Evolutionary conservation across 2,113 vertebrate genomes (phyloP), one percentile per base, ranked within the genome.

Genomic region (Corvus cornix): DNA sequence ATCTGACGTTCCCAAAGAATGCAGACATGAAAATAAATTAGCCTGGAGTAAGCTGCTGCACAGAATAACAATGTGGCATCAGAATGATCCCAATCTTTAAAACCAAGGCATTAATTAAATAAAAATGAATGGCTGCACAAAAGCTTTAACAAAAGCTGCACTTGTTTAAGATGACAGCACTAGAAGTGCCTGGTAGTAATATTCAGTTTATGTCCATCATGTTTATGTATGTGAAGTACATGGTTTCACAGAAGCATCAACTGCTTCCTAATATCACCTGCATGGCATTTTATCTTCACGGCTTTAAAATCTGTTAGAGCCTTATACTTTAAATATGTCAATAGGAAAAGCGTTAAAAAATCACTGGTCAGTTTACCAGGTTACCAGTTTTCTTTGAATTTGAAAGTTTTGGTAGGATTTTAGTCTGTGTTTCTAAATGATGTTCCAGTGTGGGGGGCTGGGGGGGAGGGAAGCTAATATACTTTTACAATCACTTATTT

Each of bases 81-180:
- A 79, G 76, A 85, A 84, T 49, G 33, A 92, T 92, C 31, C 68
- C 55, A 39, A 20, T 97, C n/a, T 94, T 88, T 67, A 90, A 88
- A 83, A 59, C 13, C 28, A 49, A 88, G 48, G 18, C 55, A 80
- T 90, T 95, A 96, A 95, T 95, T 97, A 92, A 96, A 90, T 58
- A 90, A 84, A 91, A 95, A 94, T 37, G 59, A 96, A 91, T 90
- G 70, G 28, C 39, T 83, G 87, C 53, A 41, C 39, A 41, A 41
- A 41, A 41, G 39, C 39, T 41, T 90, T 56, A 84, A 52, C 33
- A 69, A 78, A 95, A 96, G 26, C 43, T 77, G 49, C 16, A 78
- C 33, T 91, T 7, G 46, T 67, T 70, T 88, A 76, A 87, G 73
- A 85, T 77, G 41, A 56, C 51, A 96, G 52, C 22, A 66, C 3